These are phyloP conservation scores for Hylia prasina DNA, from an alignment of 2,113 vertebrate genomes.

Conservation along the genomic window DNA sequence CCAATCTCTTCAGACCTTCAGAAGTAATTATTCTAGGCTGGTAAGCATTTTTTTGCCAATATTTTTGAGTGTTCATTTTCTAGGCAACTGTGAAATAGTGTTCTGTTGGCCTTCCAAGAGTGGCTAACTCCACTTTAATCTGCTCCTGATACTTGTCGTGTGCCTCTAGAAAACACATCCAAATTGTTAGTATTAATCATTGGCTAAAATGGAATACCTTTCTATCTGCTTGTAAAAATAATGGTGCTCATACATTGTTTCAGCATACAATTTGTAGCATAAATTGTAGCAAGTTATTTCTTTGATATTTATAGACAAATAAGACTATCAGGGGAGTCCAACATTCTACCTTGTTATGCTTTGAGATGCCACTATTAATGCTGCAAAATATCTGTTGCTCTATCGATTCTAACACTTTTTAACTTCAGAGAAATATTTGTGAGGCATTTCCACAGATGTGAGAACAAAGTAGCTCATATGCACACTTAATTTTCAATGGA, in stretches of 20 bases:
- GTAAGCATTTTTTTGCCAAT: background rate
- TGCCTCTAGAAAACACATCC: background rate
- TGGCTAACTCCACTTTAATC: background rate
- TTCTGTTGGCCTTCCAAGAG: background rate
- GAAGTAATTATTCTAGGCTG: background rate
- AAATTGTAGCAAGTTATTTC: background rate
- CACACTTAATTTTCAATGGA: background rate
- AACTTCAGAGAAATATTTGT: background rate
- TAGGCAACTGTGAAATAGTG: background rate
- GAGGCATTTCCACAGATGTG: background rate
- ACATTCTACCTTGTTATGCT: background rate
- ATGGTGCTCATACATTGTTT: background rate
- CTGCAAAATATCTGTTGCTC: background rate
- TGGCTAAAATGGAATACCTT: background rate
- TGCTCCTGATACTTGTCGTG: background rate
- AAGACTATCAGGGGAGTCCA: background rate
- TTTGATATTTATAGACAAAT: background rate
- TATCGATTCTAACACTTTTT: background rate
- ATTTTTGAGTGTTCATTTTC: background rate
- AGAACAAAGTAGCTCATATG: background rate
- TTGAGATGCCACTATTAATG: background rate
- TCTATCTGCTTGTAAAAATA: background rate
- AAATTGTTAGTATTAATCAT: background rate
- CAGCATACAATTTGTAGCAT: background rate
- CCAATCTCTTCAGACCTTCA: background rate